Conservation (phyloP, 2,113 vertebrate species). For the Dicrurus megarhynchus region DNA sequence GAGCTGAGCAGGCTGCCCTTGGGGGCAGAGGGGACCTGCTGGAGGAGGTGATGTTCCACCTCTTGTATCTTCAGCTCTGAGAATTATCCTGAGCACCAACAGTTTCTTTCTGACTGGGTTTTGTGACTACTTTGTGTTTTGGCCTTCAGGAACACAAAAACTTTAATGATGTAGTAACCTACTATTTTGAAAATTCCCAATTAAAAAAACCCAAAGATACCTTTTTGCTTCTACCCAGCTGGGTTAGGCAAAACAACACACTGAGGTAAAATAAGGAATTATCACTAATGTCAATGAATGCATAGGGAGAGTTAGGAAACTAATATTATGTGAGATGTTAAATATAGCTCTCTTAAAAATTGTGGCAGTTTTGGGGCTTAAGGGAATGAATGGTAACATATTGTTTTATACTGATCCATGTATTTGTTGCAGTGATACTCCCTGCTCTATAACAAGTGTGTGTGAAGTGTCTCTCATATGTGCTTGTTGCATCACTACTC, state of each 20-base stretch:
- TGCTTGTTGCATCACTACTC: background rate
- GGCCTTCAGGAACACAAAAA: background rate
- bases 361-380: background rate
- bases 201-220: fast-evolving
- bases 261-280: background rate
- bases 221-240: background rate
- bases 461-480: background rate
- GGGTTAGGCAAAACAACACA: background rate
- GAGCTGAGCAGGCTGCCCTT: background rate
- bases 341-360: background rate
- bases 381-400: background rate
- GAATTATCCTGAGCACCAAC: background rate
- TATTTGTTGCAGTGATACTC: background rate
- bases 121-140: background rate
- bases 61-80: background rate
- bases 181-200: background rate
- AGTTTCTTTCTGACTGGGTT: background rate
- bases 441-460: background rate
- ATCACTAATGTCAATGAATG: background rate
- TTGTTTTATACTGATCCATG: background rate
- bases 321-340: background rate
- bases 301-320: background rate
- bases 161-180: background rate
- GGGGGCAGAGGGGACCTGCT: background rate
- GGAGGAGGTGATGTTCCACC: background rate